Percentiles rank a stretch among this genome's conserved stretches.
These are phyloP conservation scores for Eciton burchellii DNA, from an alignment of 1,140 invertebrate species.

Conservation along the genomic window DNA sequence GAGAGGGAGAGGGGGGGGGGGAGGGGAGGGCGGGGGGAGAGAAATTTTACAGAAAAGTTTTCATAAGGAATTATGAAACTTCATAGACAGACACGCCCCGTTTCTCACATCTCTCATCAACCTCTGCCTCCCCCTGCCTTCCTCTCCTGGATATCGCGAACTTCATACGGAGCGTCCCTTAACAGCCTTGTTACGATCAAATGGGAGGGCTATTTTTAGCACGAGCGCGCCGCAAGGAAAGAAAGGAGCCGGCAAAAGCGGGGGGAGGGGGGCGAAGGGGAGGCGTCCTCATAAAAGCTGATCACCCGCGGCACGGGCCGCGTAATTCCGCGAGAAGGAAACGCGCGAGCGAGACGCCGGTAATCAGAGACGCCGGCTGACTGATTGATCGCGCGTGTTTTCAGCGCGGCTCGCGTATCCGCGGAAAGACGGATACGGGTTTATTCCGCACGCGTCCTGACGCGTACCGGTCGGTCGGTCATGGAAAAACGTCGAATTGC, in stretches of 20 bases:
- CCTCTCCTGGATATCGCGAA: conserved; percentile 31
- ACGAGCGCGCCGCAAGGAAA: conserved; percentile 6
- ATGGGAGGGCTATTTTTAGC: conserved; percentile 49
- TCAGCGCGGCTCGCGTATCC: not conserved
- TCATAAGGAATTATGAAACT: not conserved
- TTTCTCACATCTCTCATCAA: not conserved
- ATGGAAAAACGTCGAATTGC: conserved; percentile 31
- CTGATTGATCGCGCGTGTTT: conserved; percentile 8
- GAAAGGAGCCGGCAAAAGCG: conserved; percentile 12
- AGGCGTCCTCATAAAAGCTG: conserved; percentile 43
- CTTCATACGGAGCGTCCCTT: conserved; percentile 36
- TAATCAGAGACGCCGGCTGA: conserved; percentile 52
- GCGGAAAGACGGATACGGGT: conserved; percentile 7
- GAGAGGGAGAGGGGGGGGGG: too few species aligned
- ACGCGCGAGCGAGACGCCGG: not conserved
- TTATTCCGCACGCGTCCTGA: not conserved
- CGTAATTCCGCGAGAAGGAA: conserved; percentile 63
- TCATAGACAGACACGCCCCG: not conserved
- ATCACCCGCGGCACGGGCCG: conserved; percentile 28
- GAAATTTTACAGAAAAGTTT: not conserved
- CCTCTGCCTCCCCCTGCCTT: not conserved
- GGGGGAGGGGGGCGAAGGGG: conserved; percentile 4
- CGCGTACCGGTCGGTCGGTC: too few species aligned
- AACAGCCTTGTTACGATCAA: conserved; percentile 34
- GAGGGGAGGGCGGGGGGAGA: not conserved